A percentile compares a stretch with the other conserved stretches of the same genome.
Evolutionary conservation across 2,888 invertebrate species (phyloP).

Genomic region (Lissonota sp.): DNA sequence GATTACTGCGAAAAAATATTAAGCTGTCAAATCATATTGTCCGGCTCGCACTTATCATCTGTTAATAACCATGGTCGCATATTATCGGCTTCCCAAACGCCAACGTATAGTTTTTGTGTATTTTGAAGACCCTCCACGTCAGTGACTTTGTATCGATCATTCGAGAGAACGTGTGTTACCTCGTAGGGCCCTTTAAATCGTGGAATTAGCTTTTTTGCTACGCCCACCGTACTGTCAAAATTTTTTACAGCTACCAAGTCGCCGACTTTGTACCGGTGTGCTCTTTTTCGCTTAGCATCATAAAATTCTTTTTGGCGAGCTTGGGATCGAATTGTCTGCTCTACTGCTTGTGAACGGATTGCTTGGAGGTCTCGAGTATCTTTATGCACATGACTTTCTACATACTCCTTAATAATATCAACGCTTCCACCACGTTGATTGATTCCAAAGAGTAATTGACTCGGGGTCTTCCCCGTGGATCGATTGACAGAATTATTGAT

Average conservation of each 20-base stretch:
- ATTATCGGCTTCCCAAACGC: no score
- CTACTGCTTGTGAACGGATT: constrained; percentile 31
- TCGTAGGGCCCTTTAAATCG: constrained; percentile 61
- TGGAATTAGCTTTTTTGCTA: constrained; percentile 58
- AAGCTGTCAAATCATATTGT: not conserved
- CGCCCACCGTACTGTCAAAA: constrained; percentile 50
- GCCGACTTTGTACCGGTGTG: constrained; percentile 46
- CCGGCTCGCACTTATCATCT: not conserved
- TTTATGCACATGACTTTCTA: not conserved
- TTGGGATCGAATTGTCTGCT: constrained; percentile 1
- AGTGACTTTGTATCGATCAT: constrained; percentile 55
- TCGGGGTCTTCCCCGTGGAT: constrained; percentile 40
- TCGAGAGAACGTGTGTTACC: constrained; percentile 41
- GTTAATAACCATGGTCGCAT: constrained; percentile 9
- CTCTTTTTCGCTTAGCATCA: constrained; percentile 66
- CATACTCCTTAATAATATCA: constrained; percentile 38
- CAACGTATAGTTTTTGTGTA: constrained; percentile 35
- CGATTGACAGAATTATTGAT: no score
- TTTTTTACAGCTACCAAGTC: constrained; percentile 54
- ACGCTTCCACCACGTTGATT: constrained; percentile 38
- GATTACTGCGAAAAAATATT: not conserved
- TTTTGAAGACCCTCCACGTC: constrained; percentile 47
- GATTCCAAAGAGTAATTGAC: constrained; percentile 41
- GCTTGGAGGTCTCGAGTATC: constrained; percentile 21
- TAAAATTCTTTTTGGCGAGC: not conserved